Base-by-base conservation (phyloP, 2,113 vertebrate species). In the Fukomys damarensis region DNA sequence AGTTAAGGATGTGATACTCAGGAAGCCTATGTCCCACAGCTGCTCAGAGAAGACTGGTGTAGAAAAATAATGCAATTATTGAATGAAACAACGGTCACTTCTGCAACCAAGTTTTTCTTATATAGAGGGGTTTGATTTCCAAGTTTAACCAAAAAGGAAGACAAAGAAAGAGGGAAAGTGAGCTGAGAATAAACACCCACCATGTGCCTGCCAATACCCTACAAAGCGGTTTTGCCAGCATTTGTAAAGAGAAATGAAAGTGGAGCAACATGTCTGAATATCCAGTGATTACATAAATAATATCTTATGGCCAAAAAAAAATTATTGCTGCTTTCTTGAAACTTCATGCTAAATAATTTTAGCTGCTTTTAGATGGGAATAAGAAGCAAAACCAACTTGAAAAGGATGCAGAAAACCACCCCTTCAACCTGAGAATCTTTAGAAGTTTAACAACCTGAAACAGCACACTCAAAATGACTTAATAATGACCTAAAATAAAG, bases 321-420 rank as follows among this genome's bases (percentile, higher is more conserved):
- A 95, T 35, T 10, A 61, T 86, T 66, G 16, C 76, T 94, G n/a
- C 70, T 87, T 87, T 93, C 72, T 72, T 92, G 22, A 63, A 94
- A 88, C 30, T 92, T 90, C 52, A 66, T 79, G 80, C 77, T 94
- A 86, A 97, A 93, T 80, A 89, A 94, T 88, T 88, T 52, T 72
- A 54, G 72, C 52, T 93, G 80, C 56, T 77, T 92, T 93, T 41
- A 65, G 58, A 81, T 11, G 22, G 35, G 32, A 92, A 83, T 4
- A 3, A 86, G 82, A 89, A 61, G 41, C 58, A 89, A 93, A 93
- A 83, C 63, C 91, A 97, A 84, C 12, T 81, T 89, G 96, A 83
- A 84, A 89, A 72, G 22, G 54, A 85, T 79, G 52, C 96, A 97
- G 89, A 79, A 87, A 94, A n/a, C 12, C 49, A 81, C 81, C 26